phyloP scores from a whole-genome alignment of 1,140 invertebrate species.

The Tetramorium simillimum region DNA sequence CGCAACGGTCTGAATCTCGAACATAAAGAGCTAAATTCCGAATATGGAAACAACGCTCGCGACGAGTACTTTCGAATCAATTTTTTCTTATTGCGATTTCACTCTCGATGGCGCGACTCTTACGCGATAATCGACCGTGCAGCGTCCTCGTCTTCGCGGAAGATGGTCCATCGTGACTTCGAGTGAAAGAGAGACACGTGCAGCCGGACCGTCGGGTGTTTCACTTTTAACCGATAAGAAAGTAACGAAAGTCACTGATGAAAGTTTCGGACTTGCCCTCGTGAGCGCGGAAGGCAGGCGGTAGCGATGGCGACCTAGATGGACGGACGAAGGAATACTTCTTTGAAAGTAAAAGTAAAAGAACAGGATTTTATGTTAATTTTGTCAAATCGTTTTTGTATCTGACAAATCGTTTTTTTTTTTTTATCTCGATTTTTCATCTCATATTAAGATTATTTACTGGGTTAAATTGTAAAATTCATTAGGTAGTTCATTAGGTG shows the following conservation, averaged over 20 bases:
- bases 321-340: constrained; percentile 36
- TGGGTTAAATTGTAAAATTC: background rate
- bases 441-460: background rate
- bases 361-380: constrained; percentile 64
- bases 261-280: constrained; percentile 76
- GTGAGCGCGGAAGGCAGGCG: constrained; percentile 6
- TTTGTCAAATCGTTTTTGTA: constrained; percentile 54
- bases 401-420: constrained; percentile 5
- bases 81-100: constrained; percentile 66
- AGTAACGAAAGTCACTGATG: constrained; percentile 82
- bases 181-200: constrained; percentile 50
- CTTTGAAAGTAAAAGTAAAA: constrained; percentile 82
- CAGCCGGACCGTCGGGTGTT: constrained; percentile 72
- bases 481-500: background rate
- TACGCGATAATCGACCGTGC: constrained; percentile 68
- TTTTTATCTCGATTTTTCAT: constrained; percentile 5
- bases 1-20: background rate
- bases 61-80: constrained; percentile 40
- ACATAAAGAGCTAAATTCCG: constrained; percentile 14
- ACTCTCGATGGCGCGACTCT: constrained; percentile 67
- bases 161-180: constrained; percentile 30
- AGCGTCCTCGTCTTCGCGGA: constrained; percentile 16
- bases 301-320: constrained; percentile 27
- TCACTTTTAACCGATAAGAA: constrained; percentile 82
- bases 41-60: constrained; percentile 57